Percentiles rank a stretch among this genome's conserved stretches.
Evolutionary conservation across 2,797 vertebrate species (phyloP).

Genomic region (Alosa sapidissima): DNA sequence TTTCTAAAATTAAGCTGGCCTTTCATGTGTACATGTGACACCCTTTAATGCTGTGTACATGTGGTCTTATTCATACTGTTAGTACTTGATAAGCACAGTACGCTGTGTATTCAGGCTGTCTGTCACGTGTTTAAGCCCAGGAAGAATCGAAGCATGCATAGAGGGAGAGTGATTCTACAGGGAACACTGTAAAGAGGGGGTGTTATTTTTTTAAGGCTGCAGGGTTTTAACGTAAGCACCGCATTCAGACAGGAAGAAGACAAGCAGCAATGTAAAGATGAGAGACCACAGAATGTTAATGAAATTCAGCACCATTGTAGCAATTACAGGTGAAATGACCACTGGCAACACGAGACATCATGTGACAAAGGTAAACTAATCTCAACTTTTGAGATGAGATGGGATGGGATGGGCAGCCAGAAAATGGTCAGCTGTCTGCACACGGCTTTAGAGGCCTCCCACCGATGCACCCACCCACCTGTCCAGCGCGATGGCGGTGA

Average conservation of each 20-base stretch:
- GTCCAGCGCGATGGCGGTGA: constrained; percentile 93
- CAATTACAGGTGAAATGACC: too few relatives aligned
- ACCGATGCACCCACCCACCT: constrained; percentile 74
- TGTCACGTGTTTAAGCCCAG: not conserved
- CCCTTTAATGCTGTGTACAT: not conserved
- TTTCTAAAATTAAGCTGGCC: not conserved
- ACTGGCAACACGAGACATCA: not conserved
- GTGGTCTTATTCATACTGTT: not conserved
- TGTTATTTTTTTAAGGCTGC: not conserved
- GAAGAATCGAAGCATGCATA: not conserved
- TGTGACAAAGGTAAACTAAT: too few relatives aligned
- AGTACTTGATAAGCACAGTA: not conserved
- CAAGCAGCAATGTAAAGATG: too few relatives aligned
- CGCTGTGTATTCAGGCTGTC: too few relatives aligned
- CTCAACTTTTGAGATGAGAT: too few relatives aligned
- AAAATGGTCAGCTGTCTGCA: not conserved
- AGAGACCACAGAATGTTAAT: too few relatives aligned
- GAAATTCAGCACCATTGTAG: too few relatives aligned
- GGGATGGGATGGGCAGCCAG: not conserved
- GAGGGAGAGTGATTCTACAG: not conserved
- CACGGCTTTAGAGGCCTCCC: not conserved
- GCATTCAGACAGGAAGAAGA: too few relatives aligned
- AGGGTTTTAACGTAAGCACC: too few relatives aligned
- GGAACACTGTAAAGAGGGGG: not conserved
- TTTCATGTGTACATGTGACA: not conserved